These are phyloP conservation scores for Entelurus aequoreus DNA, from an alignment of 2,113 vertebrate species.

Conservation along the genomic window DNA sequence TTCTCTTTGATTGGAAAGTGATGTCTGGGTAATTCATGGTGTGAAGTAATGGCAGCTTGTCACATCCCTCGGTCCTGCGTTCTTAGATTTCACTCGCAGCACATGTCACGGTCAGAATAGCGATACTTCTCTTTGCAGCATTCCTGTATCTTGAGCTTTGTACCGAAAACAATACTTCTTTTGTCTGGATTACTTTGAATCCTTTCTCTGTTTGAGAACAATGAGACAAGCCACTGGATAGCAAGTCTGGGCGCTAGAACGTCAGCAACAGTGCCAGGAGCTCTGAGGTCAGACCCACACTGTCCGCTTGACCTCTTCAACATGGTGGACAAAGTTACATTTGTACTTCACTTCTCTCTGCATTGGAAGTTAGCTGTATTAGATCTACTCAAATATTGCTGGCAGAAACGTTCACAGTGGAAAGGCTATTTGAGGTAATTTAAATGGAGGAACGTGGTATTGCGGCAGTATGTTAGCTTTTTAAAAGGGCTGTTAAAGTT, in stretches of 20 bases:
- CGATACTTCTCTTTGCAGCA: background rate
- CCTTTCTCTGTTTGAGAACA: constrained; percentile 37
- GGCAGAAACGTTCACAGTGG: background rate
- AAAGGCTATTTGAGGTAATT: background rate
- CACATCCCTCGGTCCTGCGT: constrained; percentile 12
- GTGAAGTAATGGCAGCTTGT: constrained; percentile 28
- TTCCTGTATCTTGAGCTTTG: constrained; percentile 21
- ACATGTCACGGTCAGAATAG: constrained; percentile 1
- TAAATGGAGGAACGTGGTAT: background rate
- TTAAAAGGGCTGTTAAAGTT: too few species aligned
- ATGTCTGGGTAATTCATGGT: constrained; percentile 59
- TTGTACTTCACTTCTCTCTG: background rate
- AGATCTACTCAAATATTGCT: too few species aligned
- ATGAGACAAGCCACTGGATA: constrained; percentile 31
- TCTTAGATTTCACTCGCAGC: constrained; percentile 2
- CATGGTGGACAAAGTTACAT: background rate
- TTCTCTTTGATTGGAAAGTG: constrained; percentile 31
- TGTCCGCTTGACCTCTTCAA: constrained; percentile 18
- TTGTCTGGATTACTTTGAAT: constrained; percentile 41
- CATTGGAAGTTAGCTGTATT: background rate
- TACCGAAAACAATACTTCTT: constrained; percentile 20
- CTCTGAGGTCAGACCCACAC: constrained; percentile 28
- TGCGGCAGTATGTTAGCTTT: too few species aligned
- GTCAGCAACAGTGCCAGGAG: constrained; percentile 34
- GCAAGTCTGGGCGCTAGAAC: constrained; percentile 11